Percentiles rank a stretch among this genome's conserved stretches.
phyloP scores from a whole-genome alignment of 2,797 vertebrate species.

The Labroides dimidiatus region DNA sequence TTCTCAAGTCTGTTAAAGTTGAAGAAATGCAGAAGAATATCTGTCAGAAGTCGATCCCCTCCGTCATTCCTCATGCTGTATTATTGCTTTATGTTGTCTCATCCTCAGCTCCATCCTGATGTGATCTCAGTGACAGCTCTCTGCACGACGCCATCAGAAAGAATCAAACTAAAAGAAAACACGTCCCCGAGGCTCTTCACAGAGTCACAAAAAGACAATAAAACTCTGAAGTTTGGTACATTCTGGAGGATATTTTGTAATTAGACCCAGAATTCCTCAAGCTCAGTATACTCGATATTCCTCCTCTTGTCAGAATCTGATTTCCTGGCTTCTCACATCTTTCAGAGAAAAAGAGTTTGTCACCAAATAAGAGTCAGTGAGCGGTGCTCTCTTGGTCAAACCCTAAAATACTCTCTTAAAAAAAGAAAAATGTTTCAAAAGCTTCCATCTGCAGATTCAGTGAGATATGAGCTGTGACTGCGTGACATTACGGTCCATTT shows the following conservation, averaged over 20 bases:
- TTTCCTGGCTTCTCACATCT: slow-evolving; percentile 14
- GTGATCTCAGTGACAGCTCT: neutral
- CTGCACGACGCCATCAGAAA: neutral
- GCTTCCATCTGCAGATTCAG: slow-evolving; percentile 1
- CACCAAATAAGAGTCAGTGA: slow-evolving; percentile 5
- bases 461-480: neutral
- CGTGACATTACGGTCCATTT: neutral
- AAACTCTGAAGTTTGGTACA: slow-evolving; percentile 6
- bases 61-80: neutral
- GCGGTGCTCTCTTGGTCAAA: slow-evolving; percentile 21
- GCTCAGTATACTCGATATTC: no score
- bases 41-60: neutral
- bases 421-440: neutral
- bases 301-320: slow-evolving; percentile 1
- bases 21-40: neutral
- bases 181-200: neutral
- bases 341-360: neutral
- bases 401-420: slow-evolving; percentile 7
- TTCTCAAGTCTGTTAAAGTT: neutral
- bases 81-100: neutral
- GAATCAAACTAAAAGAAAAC: neutral
- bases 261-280: neutral
- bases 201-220: neutral
- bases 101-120: neutral
- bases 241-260: neutral